Evolutionary conservation across 2,888 invertebrate genomes (phyloP), one percentile per base, ranked within the genome.

Genomic region (Vesta saturnalis): DNA sequence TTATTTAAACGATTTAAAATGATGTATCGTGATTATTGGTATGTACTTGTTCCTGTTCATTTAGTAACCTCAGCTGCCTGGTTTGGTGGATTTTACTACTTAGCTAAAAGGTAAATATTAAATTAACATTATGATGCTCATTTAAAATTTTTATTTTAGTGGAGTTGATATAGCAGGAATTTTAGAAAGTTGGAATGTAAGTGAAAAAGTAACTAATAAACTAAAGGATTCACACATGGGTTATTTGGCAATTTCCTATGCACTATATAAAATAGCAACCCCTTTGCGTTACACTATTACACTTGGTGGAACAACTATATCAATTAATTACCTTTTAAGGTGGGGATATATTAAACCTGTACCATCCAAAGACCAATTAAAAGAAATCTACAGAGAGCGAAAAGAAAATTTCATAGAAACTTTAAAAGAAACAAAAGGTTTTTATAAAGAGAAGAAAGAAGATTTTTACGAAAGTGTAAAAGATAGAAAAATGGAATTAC

Each of bases 11-110:
- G 89, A 79, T 96, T 98, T 83, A 97, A 96, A 83, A 87, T 92
- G 79, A 94, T 97, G 92, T 95, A 95, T 81, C 93, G 93, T 82
- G 93, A 97, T 81, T 98, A 99, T 85, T 99, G 99, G 95, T 97
- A 99, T 85, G 94, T 99, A 62, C 85, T 97, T 65, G 86, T 99
- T 65, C 98, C 96, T 2, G 98, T 99, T 1, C 99, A 99, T 85
- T 80, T 94, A 57, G 89, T 90, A 15, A 97, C 97, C 8, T 99
- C 97, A 1, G 85, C 90, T 30, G 87, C 92, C 64, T 99, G 98
- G 98, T 91, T 94, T 83, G 93, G 92, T 14, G 86, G 91, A 16
- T 96, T 97, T 84, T 99, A 96, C 85, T 92, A 93, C 80, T 84
- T 92, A 76, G 93, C 95, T 8, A 89, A 90, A 83, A 94, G 94